Base-by-base conservation (phyloP, 2,888 invertebrate genomes). In the Pseudolycoriella hygida region DNA sequence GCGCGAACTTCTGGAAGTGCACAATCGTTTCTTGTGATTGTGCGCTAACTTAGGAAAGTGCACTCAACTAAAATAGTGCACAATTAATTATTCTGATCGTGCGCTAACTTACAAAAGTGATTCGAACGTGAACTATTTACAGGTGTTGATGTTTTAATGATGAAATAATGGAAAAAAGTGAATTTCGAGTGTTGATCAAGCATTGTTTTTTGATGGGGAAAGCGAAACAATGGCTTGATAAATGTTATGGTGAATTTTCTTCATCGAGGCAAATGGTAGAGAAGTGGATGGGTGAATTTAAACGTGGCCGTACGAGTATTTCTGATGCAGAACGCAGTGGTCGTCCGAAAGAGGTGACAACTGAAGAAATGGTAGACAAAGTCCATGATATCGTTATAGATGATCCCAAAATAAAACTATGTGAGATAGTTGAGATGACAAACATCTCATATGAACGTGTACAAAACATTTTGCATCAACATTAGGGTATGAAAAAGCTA, bases 231-330 rank as follows among this genome's bases (percentile, higher is more conserved):
- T 51, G 46, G 50, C 49, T 46, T 49, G 42, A 31, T 45, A 49
- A 43, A 48, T 48, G 31, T 50, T 49, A 49, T 51, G 42, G 34
- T 48, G 50, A 45, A 45, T 49, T 47, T 51, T 48, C 42, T 48
- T 52, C 40, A 49, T 50, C 48, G 47, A 44, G 46, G 48, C 45
- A 43, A 47, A 49, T 44, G 38, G 42, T 51, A 46, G 40, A 45
- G 14, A 46, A 46, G 30, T 30, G 30, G 30, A 10, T 30, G 6
- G 30, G 8, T 30, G 51, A 52, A 48, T 51, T 47, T 48, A 47
- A 47, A 37, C 45, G 45, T 42, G 45, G 39, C 30, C 44, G 46
- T 49, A 43, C 39, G 37, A 44, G 40, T 40, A 44, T 37, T 12
- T 19, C 31, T 34, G 46, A 47, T 44, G 49, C 50, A 41, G 48